phyloP scores from a whole-genome alignment of 2,888 invertebrate genomes.

The Mesorhabditis spiculigera region DNA sequence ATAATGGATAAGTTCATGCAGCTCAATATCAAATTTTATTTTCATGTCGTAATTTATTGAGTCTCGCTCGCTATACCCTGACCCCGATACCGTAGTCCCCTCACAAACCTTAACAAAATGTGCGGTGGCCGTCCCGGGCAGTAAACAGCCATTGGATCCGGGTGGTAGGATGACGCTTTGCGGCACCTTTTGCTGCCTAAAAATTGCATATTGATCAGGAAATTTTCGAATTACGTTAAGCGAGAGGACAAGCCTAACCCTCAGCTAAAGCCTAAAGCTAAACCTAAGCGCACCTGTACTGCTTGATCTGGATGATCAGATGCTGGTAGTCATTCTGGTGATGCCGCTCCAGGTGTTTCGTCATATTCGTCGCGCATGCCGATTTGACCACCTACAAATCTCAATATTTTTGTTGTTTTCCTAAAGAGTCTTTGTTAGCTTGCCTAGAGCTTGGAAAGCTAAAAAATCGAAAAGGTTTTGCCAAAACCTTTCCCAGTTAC shows the following conservation, averaged over 20 bases:
- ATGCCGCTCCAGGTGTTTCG: constrained; percentile 43
- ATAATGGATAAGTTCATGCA: not conserved
- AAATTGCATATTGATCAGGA: not conserved
- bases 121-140: constrained; percentile 10
- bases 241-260: not conserved
- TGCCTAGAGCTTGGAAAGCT: too few relatives aligned
- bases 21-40: not conserved
- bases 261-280: not conserved
- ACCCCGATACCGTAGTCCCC: too few relatives aligned
- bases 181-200: constrained; percentile 4
- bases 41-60: not conserved
- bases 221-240: not conserved
- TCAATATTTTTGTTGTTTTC: not conserved
- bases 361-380: constrained; percentile 48
- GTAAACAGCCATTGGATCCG: constrained; percentile 4
- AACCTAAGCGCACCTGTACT: constrained; percentile 12
- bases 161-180: not conserved
- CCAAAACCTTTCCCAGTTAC: too few relatives aligned
- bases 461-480: too few relatives aligned
- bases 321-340: constrained; percentile 36
- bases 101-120: constrained; percentile 9
- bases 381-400: constrained; percentile 37
- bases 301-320: constrained; percentile 20
- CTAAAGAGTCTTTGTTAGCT: too few relatives aligned
- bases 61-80: too few relatives aligned